These are phyloP conservation scores for Vireo altiloquus DNA, from an alignment of 2,113 vertebrate species.

Conservation along the genomic window DNA sequence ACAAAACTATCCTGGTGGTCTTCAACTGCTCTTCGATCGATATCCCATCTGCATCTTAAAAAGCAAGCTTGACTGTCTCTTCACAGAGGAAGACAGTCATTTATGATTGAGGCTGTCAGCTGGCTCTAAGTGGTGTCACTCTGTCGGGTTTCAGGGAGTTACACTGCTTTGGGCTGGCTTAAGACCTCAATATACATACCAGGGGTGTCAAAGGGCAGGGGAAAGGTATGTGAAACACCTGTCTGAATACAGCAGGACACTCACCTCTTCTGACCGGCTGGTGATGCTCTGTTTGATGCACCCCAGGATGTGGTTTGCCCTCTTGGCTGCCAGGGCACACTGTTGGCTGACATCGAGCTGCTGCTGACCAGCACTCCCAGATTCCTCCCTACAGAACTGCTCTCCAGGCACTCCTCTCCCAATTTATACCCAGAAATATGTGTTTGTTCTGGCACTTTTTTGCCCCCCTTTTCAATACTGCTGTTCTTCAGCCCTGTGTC, in stretches of 20 bases:
- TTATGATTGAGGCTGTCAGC: neutral
- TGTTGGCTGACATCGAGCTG: neutral
- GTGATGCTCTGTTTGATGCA: neutral
- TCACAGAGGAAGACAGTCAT: neutral
- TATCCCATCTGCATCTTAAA: slow-evolving; percentile 7
- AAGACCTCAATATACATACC: neutral
- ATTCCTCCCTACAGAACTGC: neutral
- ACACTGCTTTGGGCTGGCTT: fast-evolving
- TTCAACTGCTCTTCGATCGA: neutral
- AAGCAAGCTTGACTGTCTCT: neutral
- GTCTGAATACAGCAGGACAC: neutral
- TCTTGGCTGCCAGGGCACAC: neutral
- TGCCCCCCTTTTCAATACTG: neutral
- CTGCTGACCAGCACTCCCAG: neutral
- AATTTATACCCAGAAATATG: fast-evolving
- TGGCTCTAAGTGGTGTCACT: neutral
- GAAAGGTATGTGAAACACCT: neutral
- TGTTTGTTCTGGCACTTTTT: neutral
- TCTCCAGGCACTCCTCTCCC: neutral
- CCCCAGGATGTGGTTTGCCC: neutral
- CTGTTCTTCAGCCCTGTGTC: neutral
- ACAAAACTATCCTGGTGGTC: slow-evolving; percentile 23
- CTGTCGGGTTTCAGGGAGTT: neutral
- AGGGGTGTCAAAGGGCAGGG: neutral
- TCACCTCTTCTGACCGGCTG: neutral